Conservation (phyloP, 92 coral and sea anemone species). For the Nematostella vectensis region DNA sequence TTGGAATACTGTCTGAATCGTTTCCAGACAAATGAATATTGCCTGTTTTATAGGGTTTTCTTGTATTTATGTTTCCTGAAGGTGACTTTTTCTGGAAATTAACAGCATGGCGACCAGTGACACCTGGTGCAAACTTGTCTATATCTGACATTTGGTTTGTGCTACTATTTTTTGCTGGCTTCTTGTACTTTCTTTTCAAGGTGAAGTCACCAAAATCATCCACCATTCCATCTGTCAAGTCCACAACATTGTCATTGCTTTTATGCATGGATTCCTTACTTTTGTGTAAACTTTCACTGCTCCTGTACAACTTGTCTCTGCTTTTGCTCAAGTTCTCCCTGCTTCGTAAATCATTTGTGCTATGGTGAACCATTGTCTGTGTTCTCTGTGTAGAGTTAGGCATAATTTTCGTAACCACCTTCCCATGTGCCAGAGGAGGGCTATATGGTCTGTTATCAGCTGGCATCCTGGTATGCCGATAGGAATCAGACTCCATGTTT, state of each 20-base stretch:
- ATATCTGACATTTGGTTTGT: not conserved
- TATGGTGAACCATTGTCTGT: not conserved
- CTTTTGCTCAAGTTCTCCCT: slow-evolving; percentile 10
- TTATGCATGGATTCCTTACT: not conserved
- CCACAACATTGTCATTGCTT: not conserved
- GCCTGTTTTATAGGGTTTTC: not conserved
- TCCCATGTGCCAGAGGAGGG: too few species aligned
- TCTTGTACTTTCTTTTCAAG: slow-evolving; percentile 46
- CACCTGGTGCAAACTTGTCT: slow-evolving; percentile 25
- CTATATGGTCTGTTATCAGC: too few species aligned
- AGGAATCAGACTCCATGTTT: slow-evolving; percentile 14
- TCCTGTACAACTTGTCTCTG: slow-evolving; percentile 1
- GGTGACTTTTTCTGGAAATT: slow-evolving; percentile 3
- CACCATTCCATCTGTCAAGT: slow-evolving; percentile 11
- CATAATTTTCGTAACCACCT: too few species aligned
- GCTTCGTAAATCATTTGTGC: slow-evolving; percentile 8
- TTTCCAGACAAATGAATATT: slow-evolving; percentile 5
- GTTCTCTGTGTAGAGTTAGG: too few species aligned
- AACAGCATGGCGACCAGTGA: slow-evolving; percentile 25
- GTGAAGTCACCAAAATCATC: slow-evolving; percentile 35
- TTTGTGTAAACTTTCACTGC: slow-evolving; percentile 5
- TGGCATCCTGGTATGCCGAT: slow-evolving; percentile 9
- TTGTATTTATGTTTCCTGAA: slow-evolving; percentile 10
- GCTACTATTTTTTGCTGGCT: slow-evolving; percentile 4
- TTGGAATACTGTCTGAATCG: slow-evolving; percentile 72